These are phyloP conservation scores for Caradrina clavipalpis DNA, from an alignment of 2,888 invertebrate species.

Conservation along the genomic window DNA sequence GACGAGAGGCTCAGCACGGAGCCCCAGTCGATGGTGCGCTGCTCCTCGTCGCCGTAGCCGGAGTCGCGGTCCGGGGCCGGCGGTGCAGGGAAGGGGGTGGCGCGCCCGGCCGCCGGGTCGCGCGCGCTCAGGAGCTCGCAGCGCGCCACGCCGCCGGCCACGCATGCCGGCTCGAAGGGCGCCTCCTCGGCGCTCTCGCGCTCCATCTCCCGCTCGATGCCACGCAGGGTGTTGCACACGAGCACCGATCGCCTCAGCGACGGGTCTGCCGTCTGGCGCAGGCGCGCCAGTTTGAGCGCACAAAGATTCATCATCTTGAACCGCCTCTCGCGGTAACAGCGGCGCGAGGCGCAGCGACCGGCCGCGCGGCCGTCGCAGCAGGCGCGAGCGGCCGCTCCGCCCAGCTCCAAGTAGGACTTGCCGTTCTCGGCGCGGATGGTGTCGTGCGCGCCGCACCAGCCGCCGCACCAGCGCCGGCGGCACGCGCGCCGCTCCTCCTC, in stretches of 20 bases:
- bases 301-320: slow-evolving; percentile 97
- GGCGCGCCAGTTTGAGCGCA: slow-evolving; percentile 97
- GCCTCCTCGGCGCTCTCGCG: slow-evolving; percentile 91
- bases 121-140: slow-evolving; percentile 90
- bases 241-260: slow-evolving; percentile 97
- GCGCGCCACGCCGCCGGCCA: slow-evolving; percentile 89
- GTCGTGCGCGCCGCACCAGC: slow-evolving; percentile 92
- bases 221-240: slow-evolving; percentile 97
- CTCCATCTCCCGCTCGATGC: slow-evolving; percentile 97
- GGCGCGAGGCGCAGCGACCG: slow-evolving; percentile 94
- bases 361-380: slow-evolving; percentile 94
- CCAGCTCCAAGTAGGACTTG: slow-evolving; percentile 96
- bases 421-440: slow-evolving; percentile 97
- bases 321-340: slow-evolving; percentile 96
- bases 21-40: slow-evolving; percentile 97
- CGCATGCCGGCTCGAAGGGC: slow-evolving; percentile 87
- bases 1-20: slow-evolving; percentile 96
- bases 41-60: slow-evolving; percentile 94
- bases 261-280: slow-evolving; percentile 97
- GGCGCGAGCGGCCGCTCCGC: slow-evolving; percentile 94
- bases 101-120: slow-evolving; percentile 90
- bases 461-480: slow-evolving; percentile 91
- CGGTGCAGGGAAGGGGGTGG: slow-evolving; percentile 93
- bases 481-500: slow-evolving; percentile 89
- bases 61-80: slow-evolving; percentile 93